Evolutionary conservation across 1,140 invertebrate species (phyloP).

Genomic region (Gryllus bimaculatus): DNA sequence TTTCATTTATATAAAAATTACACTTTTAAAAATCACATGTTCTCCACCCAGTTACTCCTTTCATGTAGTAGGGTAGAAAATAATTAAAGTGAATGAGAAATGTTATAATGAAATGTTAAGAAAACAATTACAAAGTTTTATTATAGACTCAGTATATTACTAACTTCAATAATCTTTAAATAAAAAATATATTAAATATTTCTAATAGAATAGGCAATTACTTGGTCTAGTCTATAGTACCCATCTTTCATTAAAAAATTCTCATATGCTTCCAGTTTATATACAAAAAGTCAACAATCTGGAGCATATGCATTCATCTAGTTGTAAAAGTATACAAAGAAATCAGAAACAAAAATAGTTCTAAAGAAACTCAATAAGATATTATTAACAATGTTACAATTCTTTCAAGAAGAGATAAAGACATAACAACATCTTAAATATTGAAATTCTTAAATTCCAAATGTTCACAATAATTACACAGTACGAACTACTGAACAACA

Average conservation of each 20-base stretch:
- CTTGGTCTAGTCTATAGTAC: too few species aligned
- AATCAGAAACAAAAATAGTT: not conserved
- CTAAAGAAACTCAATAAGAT: not conserved
- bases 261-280: not conserved
- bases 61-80: not conserved
- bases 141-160: not conserved
- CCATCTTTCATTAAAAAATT: not conserved
- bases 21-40: too few species aligned
- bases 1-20: too few species aligned
- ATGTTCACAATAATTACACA: too few species aligned
- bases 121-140: not conserved
- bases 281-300: not conserved
- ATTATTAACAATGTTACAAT: not conserved
- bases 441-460: not conserved
- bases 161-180: too few species aligned
- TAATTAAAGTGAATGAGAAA: not conserved
- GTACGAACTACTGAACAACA: too few species aligned
- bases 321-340: not conserved
- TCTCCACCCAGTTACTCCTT: too few species aligned
- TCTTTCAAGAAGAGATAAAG: not conserved
- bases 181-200: too few species aligned
- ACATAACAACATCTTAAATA: not conserved
- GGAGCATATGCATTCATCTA: not conserved
- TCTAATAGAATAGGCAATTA: too few species aligned
- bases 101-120: not conserved